Evolutionary conservation across 2,113 vertebrate species (phyloP), one percentile per base, ranked within the genome.

Genomic region (Chrysochloris asiatica): DNA sequence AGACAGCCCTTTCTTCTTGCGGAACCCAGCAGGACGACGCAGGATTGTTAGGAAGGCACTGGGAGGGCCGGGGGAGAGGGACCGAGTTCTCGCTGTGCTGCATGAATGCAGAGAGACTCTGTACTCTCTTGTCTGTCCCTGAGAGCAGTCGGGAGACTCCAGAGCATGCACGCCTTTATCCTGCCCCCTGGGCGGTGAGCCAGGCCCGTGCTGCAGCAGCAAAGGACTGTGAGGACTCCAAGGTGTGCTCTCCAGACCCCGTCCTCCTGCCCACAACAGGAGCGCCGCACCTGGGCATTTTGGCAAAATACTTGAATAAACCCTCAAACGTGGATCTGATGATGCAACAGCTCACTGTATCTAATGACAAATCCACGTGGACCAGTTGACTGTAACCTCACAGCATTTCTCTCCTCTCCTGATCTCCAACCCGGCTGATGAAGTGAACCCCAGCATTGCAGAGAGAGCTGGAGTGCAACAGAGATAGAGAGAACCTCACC

Each of bases 131-230:
- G 12, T 50, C 24, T 19, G 59, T n/a, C 73, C 83, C 83, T 9
- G 76, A 89, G 41, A 47, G 67, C 33, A 78, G 59, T 82, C 59
- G 69, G 86, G 80, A 8, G 52, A 41, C 78, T 54, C 83, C 80
- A 48, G 80, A 83, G 76, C 24, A 24, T 2, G 0, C 3, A 0
- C 54, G n/a, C 0, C 0, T 75, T 45, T 92, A 65, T 72, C n/a
- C 61, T 63, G 33, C 65, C 21, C 61, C 83, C 61, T 6, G 54
- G 59, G 50, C 65, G 47, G 48, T 8, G 73, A 65, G 59, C 21
- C 21, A 3, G 4, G n/a, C 56, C 0, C 0, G 59, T 36, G 7
- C 73, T 38, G 24, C 21, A 8, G 24, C 47, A 48, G 0, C 3
- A 19, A 47, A 72, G 28, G 45, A 19, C 22, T 47, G 0, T 38